A percentile compares a stretch with the other conserved stretches of the same genome.
phyloP scores from a whole-genome alignment of 2,888 invertebrate genomes.

The Laspeyria flexula region DNA sequence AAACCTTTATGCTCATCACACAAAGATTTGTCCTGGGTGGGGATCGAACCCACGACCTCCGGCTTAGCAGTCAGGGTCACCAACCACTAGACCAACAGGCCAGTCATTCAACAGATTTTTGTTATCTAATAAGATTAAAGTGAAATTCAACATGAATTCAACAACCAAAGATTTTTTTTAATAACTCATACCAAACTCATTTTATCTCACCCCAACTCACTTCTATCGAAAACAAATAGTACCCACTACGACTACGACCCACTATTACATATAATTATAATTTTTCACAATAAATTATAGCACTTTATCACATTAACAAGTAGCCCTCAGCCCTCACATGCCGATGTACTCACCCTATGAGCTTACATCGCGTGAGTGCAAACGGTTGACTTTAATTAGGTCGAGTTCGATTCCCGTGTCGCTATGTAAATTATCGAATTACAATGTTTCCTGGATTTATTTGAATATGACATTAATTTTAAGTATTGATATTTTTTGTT shows the following conservation, averaged over 20 bases:
- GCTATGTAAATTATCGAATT: constrained; percentile 36
- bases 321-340: constrained; percentile 49
- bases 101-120: too few relatives aligned
- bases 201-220: neutral
- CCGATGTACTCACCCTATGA: constrained; percentile 50
- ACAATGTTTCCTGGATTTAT: constrained; percentile 34
- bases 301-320: constrained; percentile 40
- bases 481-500: neutral
- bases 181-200: neutral
- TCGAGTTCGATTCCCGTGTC: constrained; percentile 42
- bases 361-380: constrained; percentile 56
- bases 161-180: neutral
- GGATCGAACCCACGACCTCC: too few relatives aligned
- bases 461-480: neutral
- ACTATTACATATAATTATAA: constrained; percentile 37
- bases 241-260: constrained; percentile 28
- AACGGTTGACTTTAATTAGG: constrained; percentile 45
- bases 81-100: too few relatives aligned
- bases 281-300: constrained; percentile 46
- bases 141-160: too few relatives aligned
- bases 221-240: constrained; percentile 31
- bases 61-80: too few relatives aligned
- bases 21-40: too few relatives aligned
- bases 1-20: too few relatives aligned
- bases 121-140: too few relatives aligned